Evolutionary conservation across 2,113 vertebrate species (phyloP).

Genomic region (Laticauda colubrina): DNA sequence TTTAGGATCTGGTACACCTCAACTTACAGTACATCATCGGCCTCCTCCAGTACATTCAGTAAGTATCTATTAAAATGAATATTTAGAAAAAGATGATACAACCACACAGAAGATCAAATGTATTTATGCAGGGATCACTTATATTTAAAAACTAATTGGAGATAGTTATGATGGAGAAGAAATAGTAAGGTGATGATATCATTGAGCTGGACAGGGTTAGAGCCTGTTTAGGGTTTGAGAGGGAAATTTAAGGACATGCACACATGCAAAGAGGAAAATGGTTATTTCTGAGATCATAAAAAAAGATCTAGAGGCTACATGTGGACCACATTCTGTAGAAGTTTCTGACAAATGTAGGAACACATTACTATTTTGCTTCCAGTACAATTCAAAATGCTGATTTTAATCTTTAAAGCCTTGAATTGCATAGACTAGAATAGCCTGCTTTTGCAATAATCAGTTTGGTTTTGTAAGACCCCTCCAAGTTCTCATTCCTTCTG

Average conservation of each 20-base stretch:
- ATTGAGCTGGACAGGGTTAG: background rate
- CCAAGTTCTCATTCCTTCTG: background rate
- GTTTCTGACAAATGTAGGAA: background rate
- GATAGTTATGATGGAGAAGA: background rate
- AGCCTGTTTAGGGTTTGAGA: background rate
- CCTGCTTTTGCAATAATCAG: background rate
- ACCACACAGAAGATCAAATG: background rate
- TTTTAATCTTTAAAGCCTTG: background rate
- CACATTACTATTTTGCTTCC: background rate
- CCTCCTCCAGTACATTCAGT: slow-evolving; percentile 73
- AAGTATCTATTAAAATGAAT: slow-evolving; percentile 37
- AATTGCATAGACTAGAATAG: background rate
- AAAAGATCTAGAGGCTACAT: background rate
- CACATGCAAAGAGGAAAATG: background rate
- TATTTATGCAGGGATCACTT: background rate
- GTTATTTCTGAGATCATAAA: background rate
- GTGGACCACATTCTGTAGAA: background rate
- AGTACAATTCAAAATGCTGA: background rate
- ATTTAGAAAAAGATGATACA: background rate
- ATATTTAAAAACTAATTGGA: background rate
- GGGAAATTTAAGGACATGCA: background rate
- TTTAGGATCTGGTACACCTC: slow-evolving; percentile 74
- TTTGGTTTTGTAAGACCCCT: background rate
- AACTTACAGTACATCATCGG: slow-evolving; percentile 81
- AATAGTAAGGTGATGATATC: background rate